Conservation (phyloP, 2,888 invertebrate genomes). For the Stegana nigrithorax region DNA sequence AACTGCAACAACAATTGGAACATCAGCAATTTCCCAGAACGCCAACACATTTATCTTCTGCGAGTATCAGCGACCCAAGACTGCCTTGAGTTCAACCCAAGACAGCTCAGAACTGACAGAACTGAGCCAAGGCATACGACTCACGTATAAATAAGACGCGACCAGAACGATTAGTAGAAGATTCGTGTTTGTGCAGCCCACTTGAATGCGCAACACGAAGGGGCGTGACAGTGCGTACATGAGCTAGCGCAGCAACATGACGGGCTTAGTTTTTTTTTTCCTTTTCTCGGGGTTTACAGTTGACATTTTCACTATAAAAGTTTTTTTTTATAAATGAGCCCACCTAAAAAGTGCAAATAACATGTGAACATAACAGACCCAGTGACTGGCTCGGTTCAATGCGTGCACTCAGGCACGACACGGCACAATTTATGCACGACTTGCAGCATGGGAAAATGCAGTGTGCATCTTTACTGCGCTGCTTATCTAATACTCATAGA, state of each 20-base stretch:
- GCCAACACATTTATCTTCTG: slow-evolving; percentile 57
- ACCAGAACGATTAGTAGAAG: slow-evolving; percentile 48
- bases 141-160: slow-evolving; percentile 11
- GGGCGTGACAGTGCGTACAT: background rate
- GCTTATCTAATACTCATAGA: slow-evolving; percentile 17
- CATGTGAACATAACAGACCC: slow-evolving; percentile 37
- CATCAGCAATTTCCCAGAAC: slow-evolving; percentile 66
- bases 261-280: too few species aligned
- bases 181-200: slow-evolving; percentile 44
- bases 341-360: slow-evolving; percentile 40
- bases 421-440: background rate
- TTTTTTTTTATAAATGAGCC: slow-evolving; percentile 16
- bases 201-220: slow-evolving; percentile 32
- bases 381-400: background rate
- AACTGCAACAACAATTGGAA: slow-evolving; percentile 22
- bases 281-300: slow-evolving; percentile 1
- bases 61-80: background rate
- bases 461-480: background rate
- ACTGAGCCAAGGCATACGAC: background rate
- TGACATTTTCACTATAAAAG: background rate
- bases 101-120: background rate
- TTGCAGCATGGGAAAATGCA: slow-evolving; percentile 6
- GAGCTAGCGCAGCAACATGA: slow-evolving; percentile 14
- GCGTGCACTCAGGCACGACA: background rate
- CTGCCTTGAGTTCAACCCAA: slow-evolving; percentile 1